Percentiles rank a stretch among this genome's conserved stretches.
phyloP scores from a whole-genome alignment of 2,113 vertebrate genomes.

The Rhombomys opimus region DNA sequence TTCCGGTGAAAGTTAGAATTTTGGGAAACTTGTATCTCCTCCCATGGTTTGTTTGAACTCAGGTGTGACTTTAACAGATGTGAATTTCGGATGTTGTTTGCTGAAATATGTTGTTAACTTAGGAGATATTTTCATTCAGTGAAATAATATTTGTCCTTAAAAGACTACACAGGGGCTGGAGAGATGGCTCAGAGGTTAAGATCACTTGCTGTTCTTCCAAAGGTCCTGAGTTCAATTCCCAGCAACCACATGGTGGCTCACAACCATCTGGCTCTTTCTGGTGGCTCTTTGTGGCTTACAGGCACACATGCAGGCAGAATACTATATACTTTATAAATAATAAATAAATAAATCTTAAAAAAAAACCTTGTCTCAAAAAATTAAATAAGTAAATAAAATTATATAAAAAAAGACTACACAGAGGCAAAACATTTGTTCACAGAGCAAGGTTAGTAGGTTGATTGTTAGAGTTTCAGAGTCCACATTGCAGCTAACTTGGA shows the following conservation, averaged over 20 bases:
- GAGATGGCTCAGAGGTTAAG: too few relatives aligned
- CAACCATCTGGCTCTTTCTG: too few relatives aligned
- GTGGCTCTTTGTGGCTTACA: too few relatives aligned
- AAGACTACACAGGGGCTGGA: not conserved
- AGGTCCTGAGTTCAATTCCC: too few relatives aligned
- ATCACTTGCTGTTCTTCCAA: too few relatives aligned
- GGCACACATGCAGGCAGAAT: too few relatives aligned
- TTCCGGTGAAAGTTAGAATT: slow-evolving; percentile 57
- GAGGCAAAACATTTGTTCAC: not conserved
- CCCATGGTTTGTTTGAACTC: not conserved
- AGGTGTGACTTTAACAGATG: not conserved
- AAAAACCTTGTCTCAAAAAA: too few relatives aligned
- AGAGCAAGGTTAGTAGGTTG: not conserved
- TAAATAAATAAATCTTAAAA: too few relatives aligned
- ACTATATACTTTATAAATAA: too few relatives aligned
- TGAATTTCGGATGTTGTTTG: slow-evolving; percentile 9
- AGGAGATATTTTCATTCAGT: not conserved
- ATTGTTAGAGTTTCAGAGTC: not conserved
- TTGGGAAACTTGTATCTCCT: slow-evolving; percentile 50
- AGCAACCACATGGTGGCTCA: too few relatives aligned
- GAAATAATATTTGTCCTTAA: not conserved
- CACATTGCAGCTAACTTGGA: not conserved
- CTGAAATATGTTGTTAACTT: slow-evolving; percentile 20
- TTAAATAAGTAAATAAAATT: too few relatives aligned
- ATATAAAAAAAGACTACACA: too few relatives aligned